A percentile compares a stretch with the other conserved stretches of the same genome.
These are phyloP conservation scores for Stigmatopora nigra DNA, from an alignment of 2,113 vertebrate species.

Conservation along the genomic window DNA sequence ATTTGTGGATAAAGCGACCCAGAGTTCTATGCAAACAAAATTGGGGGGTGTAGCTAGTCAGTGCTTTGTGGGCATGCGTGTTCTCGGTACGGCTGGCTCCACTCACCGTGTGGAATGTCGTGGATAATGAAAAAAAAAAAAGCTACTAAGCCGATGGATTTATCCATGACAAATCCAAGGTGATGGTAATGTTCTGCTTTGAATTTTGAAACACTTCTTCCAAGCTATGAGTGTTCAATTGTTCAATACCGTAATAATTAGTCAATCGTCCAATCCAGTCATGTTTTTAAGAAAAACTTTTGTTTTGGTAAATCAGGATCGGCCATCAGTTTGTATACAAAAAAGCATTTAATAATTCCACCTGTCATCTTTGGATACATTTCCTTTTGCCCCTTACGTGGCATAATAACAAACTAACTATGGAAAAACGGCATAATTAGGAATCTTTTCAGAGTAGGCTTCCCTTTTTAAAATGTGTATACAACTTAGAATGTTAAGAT, in stretches of 20 bases:
- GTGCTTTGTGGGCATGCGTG: not conserved
- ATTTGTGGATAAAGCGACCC: not conserved
- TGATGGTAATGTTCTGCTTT: not conserved
- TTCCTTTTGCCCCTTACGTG: not conserved
- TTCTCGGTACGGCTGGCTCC: not conserved
- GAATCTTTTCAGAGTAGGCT: not conserved
- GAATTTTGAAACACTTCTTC: not conserved
- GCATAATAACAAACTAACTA: not conserved
- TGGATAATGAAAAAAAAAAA: not conserved
- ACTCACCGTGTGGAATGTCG: not conserved
- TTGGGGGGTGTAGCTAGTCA: not conserved
- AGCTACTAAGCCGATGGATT: not conserved
- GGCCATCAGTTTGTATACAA: not conserved
- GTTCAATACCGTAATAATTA: constrained; percentile 4
- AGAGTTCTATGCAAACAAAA: not conserved
- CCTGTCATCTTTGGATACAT: not conserved
- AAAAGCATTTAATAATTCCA: not conserved
- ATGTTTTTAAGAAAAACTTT: not conserved
- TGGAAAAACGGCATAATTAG: not conserved
- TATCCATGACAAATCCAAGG: not conserved
- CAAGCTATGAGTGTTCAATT: not conserved
- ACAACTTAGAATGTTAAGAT: not conserved
- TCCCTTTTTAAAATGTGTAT: not conserved
- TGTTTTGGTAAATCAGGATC: not conserved
- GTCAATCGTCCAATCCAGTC: not conserved